These are phyloP conservation scores for Onthophagus sagittarius DNA, from an alignment of 2,888 invertebrate species.

Conservation along the genomic window DNA sequence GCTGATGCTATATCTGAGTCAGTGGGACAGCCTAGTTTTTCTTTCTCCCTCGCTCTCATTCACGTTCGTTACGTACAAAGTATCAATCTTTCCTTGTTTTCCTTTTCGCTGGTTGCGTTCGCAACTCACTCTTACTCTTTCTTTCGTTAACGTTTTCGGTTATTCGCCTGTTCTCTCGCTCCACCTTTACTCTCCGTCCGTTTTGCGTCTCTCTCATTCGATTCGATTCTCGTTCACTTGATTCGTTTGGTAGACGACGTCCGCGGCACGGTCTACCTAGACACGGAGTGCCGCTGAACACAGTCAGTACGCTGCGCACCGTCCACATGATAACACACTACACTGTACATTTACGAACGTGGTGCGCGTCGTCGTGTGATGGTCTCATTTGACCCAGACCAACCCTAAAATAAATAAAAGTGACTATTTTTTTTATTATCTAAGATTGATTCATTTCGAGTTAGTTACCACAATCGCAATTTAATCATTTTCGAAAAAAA, in stretches of 20 bases:
- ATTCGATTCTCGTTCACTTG: neutral
- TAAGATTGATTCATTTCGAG: neutral
- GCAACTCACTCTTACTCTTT: too few relatives aligned
- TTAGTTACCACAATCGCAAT: too few relatives aligned
- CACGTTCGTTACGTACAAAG: neutral
- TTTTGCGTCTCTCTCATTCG: too few relatives aligned
- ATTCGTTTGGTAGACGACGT: neutral
- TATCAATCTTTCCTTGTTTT: neutral
- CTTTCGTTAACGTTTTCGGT: too few relatives aligned
- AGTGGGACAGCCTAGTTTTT: conserved; percentile 52
- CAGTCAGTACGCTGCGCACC: neutral
- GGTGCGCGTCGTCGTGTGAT: neutral
- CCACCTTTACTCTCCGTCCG: too few relatives aligned
- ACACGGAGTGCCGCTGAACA: neutral
- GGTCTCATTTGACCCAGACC: too few relatives aligned
- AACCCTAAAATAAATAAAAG: neutral
- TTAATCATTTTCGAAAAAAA: neutral
- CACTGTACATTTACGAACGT: neutral
- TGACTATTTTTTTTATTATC: neutral
- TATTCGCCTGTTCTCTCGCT: too few relatives aligned
- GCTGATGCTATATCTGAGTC: conserved; percentile 54
- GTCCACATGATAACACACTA: neutral
- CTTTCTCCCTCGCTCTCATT: neutral
- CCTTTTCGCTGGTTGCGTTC: neutral
- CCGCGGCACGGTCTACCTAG: neutral